Evolutionary conservation across 1,140 invertebrate species (phyloP).

Genomic region (Gryon sp.): DNA sequence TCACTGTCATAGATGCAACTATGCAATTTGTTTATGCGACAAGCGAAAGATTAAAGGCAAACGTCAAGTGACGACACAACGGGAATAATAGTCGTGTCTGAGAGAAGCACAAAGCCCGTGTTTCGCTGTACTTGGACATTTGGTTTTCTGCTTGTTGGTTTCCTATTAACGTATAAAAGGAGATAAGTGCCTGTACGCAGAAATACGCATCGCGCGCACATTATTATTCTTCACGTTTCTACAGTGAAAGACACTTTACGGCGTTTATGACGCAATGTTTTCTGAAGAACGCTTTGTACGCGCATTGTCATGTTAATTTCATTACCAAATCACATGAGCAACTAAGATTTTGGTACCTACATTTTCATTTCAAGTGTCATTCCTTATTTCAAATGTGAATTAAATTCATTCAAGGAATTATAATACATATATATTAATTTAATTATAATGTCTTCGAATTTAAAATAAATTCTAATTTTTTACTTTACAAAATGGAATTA

Average conservation of each 20-base stretch:
- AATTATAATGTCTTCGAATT: no score
- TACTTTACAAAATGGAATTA: no score
- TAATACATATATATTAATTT: no score
- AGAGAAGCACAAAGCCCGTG: constrained; percentile 17
- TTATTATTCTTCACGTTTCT: constrained; percentile 34
- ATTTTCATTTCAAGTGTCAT: constrained; percentile 1
- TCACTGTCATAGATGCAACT: constrained; percentile 48
- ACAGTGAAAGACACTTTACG: constrained; percentile 45
- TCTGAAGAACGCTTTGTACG: constrained; percentile 49
- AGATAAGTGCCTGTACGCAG: constrained; percentile 45
- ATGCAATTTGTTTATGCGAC: constrained; percentile 62
- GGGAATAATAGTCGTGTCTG: constrained; percentile 50
- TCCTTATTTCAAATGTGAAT: no score
- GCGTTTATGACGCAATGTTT: constrained; percentile 49
- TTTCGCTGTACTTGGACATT: constrained; percentile 36
- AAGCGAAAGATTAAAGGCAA: constrained; percentile 58
- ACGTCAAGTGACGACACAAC: constrained; percentile 32
- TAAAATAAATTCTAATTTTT: no score
- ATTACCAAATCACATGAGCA: constrained; percentile 48
- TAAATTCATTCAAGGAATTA: no score
- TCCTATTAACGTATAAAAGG: constrained; percentile 59
- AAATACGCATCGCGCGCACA: constrained; percentile 30
- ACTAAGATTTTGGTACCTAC: constrained; percentile 10
- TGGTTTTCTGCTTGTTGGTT: constrained; percentile 60
- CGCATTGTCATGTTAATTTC: constrained; percentile 59